Percentiles rank a stretch among this genome's conserved stretches.
Conservation (phyloP, 1,140 invertebrate genomes). For the Trigoniulus corallinus region DNA sequence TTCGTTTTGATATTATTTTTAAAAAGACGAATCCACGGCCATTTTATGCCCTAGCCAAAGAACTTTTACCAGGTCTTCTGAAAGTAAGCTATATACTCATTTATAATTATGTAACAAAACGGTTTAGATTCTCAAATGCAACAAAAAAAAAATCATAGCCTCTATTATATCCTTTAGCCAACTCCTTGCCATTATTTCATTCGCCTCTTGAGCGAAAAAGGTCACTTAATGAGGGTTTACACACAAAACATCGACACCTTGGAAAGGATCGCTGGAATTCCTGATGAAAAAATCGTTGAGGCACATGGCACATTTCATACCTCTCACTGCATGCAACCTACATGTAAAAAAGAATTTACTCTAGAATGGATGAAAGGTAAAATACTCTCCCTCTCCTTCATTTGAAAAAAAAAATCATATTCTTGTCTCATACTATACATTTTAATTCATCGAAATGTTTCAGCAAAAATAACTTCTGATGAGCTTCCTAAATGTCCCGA, state of each 20-base stretch:
- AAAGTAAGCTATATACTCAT: conserved; percentile 22
- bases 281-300: conserved; percentile 70
- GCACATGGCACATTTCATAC: conserved; percentile 85
- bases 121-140: neutral
- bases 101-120: neutral
- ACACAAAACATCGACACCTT: conserved; percentile 89
- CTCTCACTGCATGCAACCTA: conserved; percentile 54
- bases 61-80: conserved; percentile 64
- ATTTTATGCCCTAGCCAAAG: conserved; percentile 69
- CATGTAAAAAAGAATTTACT: conserved; percentile 50
- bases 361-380: conserved; percentile 67
- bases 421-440: conserved; percentile 4
- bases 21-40: conserved; percentile 54
- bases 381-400: neutral
- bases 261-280: conserved; percentile 70
- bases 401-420: neutral
- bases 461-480: conserved; percentile 54
- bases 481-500: conserved; percentile 53
- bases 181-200: conserved; percentile 73
- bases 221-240: conserved; percentile 60
- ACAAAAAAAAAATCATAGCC: no score
- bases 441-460: conserved; percentile 16
- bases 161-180: conserved; percentile 29
- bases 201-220: conserved; percentile 57
- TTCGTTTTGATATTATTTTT: neutral